phyloP scores from a whole-genome alignment of 2,797 vertebrate species.

The Adelosebastes latens region DNA sequence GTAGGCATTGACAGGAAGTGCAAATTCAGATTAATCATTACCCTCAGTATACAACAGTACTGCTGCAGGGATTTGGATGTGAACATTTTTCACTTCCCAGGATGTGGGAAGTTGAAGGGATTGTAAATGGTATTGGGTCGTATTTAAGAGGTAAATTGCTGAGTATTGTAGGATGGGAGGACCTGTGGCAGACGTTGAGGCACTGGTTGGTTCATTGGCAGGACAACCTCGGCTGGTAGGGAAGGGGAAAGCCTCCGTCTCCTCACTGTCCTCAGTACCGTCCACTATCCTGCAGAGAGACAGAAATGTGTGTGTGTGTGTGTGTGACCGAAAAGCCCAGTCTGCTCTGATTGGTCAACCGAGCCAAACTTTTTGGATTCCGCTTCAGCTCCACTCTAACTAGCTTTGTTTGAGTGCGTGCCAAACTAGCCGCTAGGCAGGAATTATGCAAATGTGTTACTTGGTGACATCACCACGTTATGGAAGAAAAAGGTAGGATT shows the following conservation, averaged over 20 bases:
- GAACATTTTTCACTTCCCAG: neutral
- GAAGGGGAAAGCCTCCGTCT: conserved; percentile 73
- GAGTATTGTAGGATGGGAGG: neutral
- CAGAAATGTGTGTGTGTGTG: neutral
- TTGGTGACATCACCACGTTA: too few relatives aligned
- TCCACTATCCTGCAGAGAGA: conserved; percentile 79
- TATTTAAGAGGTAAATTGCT: neutral
- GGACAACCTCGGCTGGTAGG: conserved; percentile 57
- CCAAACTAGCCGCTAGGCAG: too few relatives aligned
- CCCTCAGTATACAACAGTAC: neutral
- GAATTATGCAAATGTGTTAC: too few relatives aligned
- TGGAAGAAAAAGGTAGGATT: too few relatives aligned
- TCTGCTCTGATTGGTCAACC: too few relatives aligned
- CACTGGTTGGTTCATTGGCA: conserved; percentile 53
- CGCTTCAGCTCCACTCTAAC: too few relatives aligned
- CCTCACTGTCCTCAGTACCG: conserved; percentile 78
- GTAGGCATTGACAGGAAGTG: neutral
- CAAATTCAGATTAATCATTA: conserved; percentile 33
- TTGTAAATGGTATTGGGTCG: neutral
- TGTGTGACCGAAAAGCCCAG: too few relatives aligned
- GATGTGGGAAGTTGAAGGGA: neutral
- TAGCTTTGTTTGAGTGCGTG: too few relatives aligned
- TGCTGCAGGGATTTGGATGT: neutral
- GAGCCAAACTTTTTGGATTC: too few relatives aligned
- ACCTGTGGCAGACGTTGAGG: conserved; percentile 74